Base-by-base conservation (phyloP, 1,140 invertebrate species). In the Formica exsecta region DNA sequence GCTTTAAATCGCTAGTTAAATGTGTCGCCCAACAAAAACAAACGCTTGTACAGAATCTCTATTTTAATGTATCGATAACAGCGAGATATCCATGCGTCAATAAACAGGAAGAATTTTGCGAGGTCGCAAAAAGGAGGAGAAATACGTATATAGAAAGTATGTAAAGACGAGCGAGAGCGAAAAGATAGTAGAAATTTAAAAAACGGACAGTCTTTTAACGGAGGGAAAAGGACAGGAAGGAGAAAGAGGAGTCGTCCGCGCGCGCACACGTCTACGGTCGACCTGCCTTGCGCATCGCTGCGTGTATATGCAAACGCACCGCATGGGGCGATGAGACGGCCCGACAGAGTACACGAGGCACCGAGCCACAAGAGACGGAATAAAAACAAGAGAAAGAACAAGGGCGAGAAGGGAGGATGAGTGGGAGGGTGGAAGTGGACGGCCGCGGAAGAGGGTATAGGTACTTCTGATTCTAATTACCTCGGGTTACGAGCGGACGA, bases 391-490 rank as follows among this genome's bases (percentile, higher is more conserved):
- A 77, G 44, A n/a, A 75, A 62, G 51, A 57, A 51, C n/a, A 64
- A 41, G 64, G 16, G 19, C 64, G 54, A 68, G 16, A 9, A 57
- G 59, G 44, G 70, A 88, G 59, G 19, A 57, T 29, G 62, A 68
- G 79, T 44, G 57, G 25, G 59, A 36, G 44, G 16, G n/a, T 19
- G 62, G 13, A 36, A 48, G 32, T 48, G 51, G 19, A 54, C 41
- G 81, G 29, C 41, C 19, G 74, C 48, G 44, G 38, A 54, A 62
- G 86, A 80, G 73, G 74, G 86, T 84, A 89, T 87, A 89, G 84
- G 74, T 89, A 92, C 87, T 89, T 92, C 90, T 89, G 90, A 91
- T 91, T 92, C 91, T 92, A 92, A 92, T 92, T 91, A 92, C 91
- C 86, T 92, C 81, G 86, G 91, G 91, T 92, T 92, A 92, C 91